phyloP scores from a whole-genome alignment of 2,888 invertebrate genomes.

The Tridacna crocea region DNA sequence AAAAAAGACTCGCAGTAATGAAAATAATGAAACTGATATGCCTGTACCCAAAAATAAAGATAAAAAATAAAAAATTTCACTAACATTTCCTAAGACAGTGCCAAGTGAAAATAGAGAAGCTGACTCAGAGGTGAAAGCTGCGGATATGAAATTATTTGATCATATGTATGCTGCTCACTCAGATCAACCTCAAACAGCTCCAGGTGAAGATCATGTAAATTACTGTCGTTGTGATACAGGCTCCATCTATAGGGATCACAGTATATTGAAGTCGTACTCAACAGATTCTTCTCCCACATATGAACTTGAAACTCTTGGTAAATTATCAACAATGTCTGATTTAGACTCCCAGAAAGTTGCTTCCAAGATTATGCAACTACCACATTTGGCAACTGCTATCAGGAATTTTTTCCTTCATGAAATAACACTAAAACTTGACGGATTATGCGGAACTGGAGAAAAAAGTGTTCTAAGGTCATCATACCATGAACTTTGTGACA shows the following conservation, averaged over 20 bases:
- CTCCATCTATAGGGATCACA: not conserved
- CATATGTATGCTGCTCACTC: constrained; percentile 3
- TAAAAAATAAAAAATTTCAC: not conserved
- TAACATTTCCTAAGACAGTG: not conserved
- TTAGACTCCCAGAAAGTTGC: constrained; percentile 6
- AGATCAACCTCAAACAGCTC: not conserved
- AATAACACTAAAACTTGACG: not conserved
- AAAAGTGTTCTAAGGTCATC: constrained; percentile 3
- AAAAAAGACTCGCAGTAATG: not conserved
- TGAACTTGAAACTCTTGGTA: not conserved
- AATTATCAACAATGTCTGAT: not conserved
- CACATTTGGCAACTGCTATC: constrained; percentile 1
- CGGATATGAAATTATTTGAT: not conserved
- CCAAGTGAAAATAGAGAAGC: not conserved
- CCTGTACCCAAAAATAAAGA: not conserved
- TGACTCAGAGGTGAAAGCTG: not conserved
- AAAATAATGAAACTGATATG: not conserved
- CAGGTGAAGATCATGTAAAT: constrained; percentile 1
- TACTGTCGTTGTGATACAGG: constrained; percentile 1
- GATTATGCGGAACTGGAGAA: constrained; percentile 5
- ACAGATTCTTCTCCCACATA: not conserved
- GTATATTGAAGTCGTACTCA: not conserved
- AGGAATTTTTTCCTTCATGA: not conserved
- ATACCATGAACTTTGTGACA: constrained; percentile 1
- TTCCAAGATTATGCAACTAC: constrained; percentile 7